These are phyloP conservation scores for Benitochromis conjunctus DNA, from an alignment of 2,113 vertebrate genomes.

Conservation along the genomic window DNA sequence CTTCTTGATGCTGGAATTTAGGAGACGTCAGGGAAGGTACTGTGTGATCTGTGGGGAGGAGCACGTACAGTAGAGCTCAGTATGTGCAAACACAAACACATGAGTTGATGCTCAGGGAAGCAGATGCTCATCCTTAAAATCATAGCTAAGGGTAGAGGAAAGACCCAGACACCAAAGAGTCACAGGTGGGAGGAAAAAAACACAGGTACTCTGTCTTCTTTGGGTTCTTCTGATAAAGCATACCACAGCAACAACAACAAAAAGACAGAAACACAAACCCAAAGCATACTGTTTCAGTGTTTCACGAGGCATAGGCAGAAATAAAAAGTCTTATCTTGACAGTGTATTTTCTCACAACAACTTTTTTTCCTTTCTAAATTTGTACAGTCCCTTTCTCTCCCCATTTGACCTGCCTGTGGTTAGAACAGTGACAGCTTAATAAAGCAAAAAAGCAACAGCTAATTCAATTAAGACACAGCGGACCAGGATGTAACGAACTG, in stretches of 20 bases:
- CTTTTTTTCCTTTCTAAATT: background rate
- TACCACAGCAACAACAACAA: background rate
- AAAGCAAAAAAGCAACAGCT: constrained; percentile 27
- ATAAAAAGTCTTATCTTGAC: constrained; percentile 10
- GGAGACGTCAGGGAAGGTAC: background rate
- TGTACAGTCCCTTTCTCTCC: background rate
- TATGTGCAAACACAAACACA: constrained; percentile 21
- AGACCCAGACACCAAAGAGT: background rate
- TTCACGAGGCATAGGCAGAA: background rate
- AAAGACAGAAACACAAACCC: background rate
- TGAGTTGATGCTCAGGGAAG: background rate
- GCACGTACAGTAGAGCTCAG: background rate
- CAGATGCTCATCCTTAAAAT: constrained; percentile 27
- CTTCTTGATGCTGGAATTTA: background rate
- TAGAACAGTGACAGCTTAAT: background rate
- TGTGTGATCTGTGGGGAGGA: constrained; percentile 6
- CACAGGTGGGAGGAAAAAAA: background rate
- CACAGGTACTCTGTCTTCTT: background rate
- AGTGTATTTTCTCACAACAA: background rate
- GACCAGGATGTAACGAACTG: background rate
- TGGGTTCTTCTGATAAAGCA: background rate
- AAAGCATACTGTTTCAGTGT: background rate
- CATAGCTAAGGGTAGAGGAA: background rate
- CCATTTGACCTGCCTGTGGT: background rate
- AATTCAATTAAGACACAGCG: constrained; percentile 19